Conservation (phyloP, 2,113 vertebrate genomes). For the Poeciliopsis turrubarensis region DNA sequence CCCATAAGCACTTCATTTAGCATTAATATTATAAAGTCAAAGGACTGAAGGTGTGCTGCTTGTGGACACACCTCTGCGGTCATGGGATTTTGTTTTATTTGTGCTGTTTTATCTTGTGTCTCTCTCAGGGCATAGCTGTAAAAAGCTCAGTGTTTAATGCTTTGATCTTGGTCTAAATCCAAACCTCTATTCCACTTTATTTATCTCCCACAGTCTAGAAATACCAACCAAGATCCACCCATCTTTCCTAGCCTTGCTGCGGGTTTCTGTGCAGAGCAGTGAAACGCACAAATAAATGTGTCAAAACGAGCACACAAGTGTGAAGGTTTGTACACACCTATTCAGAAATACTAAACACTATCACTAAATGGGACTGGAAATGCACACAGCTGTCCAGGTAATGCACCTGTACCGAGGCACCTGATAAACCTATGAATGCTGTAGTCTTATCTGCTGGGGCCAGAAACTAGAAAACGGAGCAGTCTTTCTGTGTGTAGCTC, state of each 20-base stretch:
- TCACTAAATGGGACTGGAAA: slow-evolving; percentile 53
- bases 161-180: slow-evolving; percentile 64
- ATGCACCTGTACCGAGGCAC: slow-evolving; percentile 63
- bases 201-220: slow-evolving; percentile 64
- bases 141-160: slow-evolving; percentile 56
- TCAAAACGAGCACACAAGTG: slow-evolving; percentile 32
- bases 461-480: slow-evolving; percentile 60
- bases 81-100: slow-evolving; percentile 12
- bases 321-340: slow-evolving; percentile 24
- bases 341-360: slow-evolving; percentile 33
- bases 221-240: slow-evolving; percentile 55
- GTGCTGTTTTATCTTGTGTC: slow-evolving; percentile 23
- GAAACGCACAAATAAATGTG: slow-evolving; percentile 24
- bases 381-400: slow-evolving; percentile 53
- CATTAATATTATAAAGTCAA: slow-evolving; percentile 23
- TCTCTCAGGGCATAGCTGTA: slow-evolving; percentile 50
- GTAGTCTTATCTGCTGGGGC: slow-evolving; percentile 63
- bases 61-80: slow-evolving; percentile 7
- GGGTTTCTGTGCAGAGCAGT: slow-evolving; percentile 41
- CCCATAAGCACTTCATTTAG: slow-evolving; percentile 23
- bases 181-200: slow-evolving; percentile 68
- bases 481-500: slow-evolving; percentile 43
- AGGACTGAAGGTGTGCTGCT: slow-evolving; percentile 8
- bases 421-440: slow-evolving; percentile 70
- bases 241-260: slow-evolving; percentile 38